Percentiles rank a stretch among this genome's conserved stretches.
These are phyloP conservation scores for Acanthopagrus latus DNA, from an alignment of 2,797 vertebrate genomes.

Conservation along the genomic window DNA sequence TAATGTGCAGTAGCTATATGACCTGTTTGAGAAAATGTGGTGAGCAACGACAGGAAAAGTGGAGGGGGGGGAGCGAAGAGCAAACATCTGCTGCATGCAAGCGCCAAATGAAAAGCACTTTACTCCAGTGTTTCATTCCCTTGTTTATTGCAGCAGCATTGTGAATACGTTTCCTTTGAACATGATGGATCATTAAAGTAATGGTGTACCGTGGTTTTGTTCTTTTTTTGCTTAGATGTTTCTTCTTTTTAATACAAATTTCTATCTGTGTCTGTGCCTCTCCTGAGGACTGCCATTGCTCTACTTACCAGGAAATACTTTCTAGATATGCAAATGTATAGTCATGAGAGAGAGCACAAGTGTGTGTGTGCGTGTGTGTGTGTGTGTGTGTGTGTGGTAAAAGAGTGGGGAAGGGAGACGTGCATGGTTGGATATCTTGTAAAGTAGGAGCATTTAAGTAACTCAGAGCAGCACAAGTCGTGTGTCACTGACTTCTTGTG, in stretches of 20 bases:
- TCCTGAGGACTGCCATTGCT: constrained; percentile 84
- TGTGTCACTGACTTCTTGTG: constrained; percentile 28
- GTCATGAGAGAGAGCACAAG: constrained; percentile 62
- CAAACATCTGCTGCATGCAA: constrained; percentile 73
- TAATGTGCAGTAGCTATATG: constrained; percentile 7
- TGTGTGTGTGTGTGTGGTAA: constrained; percentile 21
- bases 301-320: constrained; percentile 87
- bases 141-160: constrained; percentile 80
- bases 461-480: constrained; percentile 32
- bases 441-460: constrained; percentile 56
- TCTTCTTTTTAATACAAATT: constrained; percentile 82
- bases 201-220: constrained; percentile 84
- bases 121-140: constrained; percentile 78
- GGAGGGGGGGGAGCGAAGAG: constrained; percentile 38
- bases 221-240: constrained; percentile 84
- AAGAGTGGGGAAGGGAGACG: constrained; percentile 12
- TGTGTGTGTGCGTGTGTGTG: constrained; percentile 12
- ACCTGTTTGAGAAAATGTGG: constrained; percentile 52
- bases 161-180: constrained; percentile 84
- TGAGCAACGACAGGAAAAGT: constrained; percentile 25
- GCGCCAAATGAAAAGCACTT: constrained; percentile 73
- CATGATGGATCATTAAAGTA: constrained; percentile 87
- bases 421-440: constrained; percentile 56
- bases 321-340: constrained; percentile 84
- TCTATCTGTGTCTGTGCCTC: constrained; percentile 79